A percentile compares a stretch with the other conserved stretches of the same genome.
These are phyloP conservation scores for Zoanthus sansibaricus DNA, from an alignment of 92 coral and sea anemone species.

Conservation along the genomic window DNA sequence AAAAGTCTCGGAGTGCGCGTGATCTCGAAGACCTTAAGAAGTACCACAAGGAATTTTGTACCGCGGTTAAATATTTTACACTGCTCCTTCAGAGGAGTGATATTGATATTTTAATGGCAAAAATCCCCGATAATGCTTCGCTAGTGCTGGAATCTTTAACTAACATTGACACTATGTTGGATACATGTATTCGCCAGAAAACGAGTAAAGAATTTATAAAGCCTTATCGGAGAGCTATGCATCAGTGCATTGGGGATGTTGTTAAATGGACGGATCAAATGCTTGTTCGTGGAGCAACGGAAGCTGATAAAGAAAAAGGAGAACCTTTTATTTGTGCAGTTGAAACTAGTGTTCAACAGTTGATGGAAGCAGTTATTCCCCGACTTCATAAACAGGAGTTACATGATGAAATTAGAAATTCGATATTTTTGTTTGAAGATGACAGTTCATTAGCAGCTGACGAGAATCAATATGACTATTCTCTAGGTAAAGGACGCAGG, in stretches of 20 bases:
- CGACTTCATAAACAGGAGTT: constrained; percentile 87
- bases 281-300: constrained; percentile 85
- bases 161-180: constrained; percentile 90
- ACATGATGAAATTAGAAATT: constrained; percentile 91
- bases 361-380: constrained; percentile 84
- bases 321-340: constrained; percentile 71
- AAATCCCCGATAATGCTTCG: constrained; percentile 93
- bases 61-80: constrained; percentile 87
- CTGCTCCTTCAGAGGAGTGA: constrained; percentile 79
- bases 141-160: constrained; percentile 92
- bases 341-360: constrained; percentile 82
- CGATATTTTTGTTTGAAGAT: constrained; percentile 94
- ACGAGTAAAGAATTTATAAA: constrained; percentile 72
- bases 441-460: constrained; percentile 76
- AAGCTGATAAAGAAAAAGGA: constrained; percentile 87
- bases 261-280: constrained; percentile 93
- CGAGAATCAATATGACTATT: constrained; percentile 65
- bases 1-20: constrained; percentile 70
- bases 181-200: constrained; percentile 86
- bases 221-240: constrained; percentile 87
- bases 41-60: constrained; percentile 85
- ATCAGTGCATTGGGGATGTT: constrained; percentile 80
- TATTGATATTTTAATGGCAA: constrained; percentile 90
- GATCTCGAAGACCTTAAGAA: constrained; percentile 89
- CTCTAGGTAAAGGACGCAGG: constrained; percentile 68